Evolutionary conservation across 2,797 vertebrate species (phyloP), one percentile per base, ranked within the genome.

Genomic region (Halcyon smyrnensis): DNA sequence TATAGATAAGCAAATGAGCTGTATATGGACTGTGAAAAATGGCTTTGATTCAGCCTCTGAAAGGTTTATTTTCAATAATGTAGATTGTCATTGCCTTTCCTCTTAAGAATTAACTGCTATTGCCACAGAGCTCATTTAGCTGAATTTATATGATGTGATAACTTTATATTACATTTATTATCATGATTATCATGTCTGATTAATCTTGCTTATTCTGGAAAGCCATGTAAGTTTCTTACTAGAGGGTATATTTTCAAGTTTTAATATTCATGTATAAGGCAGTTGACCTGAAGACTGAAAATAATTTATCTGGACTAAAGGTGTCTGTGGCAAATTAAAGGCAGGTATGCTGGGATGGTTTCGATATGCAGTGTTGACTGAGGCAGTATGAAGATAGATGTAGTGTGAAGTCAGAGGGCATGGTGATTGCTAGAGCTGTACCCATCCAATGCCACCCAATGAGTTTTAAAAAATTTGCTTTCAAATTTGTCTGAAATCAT

Each of bases 161-260:
- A 84, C 63, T 94, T 87, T 90, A 59, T 71, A 87, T 85, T 95
- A 83, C 81, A 95, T 95, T 94, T 95, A 89, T 95, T 94, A 88
- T 88, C 37, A 81, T 94, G 93, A 95, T 92, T 80, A 95, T 90
- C 63, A 71, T 89, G 88, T 90, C 84, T 77, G 95, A 95, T 92
- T 92, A 95, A 95, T 94, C 78, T 94, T 79, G 32, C 64, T 94
- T 95, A 85, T 95, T 92, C 93, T 93, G 71, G n/a, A 94, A 93
- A 94, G 27, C 87, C 43, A 6, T 94, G 50, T 48, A 89, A 83
- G 56, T 91, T 93, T 96, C 93, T 94, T 90, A 90, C 95, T 87
- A 57, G 67, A 96, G 80, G 96, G 68, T 37, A 87, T 68, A 87
- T 48, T 90, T 94, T 86, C 45, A 77, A 77, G 27, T 80, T 96